phyloP scores from a whole-genome alignment of 2,888 invertebrate genomes.

The Lagria hirta region DNA sequence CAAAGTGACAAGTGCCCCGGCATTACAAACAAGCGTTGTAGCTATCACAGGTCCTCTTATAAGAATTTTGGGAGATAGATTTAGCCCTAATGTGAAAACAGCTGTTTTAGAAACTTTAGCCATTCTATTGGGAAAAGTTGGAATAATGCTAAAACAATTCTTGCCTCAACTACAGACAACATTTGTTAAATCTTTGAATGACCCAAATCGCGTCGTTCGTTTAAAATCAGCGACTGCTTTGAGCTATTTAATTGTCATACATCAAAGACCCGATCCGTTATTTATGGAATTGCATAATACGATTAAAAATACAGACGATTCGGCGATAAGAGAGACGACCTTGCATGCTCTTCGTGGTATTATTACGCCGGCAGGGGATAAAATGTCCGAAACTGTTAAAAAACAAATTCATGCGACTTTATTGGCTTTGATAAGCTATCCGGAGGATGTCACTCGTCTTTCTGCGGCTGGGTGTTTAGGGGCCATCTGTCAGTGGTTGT shows the following conservation, averaged over 20 bases:
- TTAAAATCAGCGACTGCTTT: conserved; percentile 88
- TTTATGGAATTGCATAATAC: conserved; percentile 89
- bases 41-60: conserved; percentile 98
- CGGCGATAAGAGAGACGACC: conserved; percentile 87
- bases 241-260: conserved; percentile 85
- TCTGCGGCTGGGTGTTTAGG: conserved; percentile 90
- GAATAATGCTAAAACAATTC: conserved; percentile 94
- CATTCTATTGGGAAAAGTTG: conserved; percentile 89
- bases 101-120: conserved; percentile 94
- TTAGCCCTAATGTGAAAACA: conserved; percentile 91
- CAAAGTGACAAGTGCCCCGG: conserved; percentile 78
- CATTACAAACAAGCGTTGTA: conserved; percentile 93
- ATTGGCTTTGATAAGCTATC: conserved; percentile 66
- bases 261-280: conserved; percentile 92
- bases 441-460: conserved; percentile 79
- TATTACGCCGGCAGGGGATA: conserved; percentile 81
- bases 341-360: conserved; percentile 87
- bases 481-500: conserved; percentile 75
- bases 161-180: conserved; percentile 98
- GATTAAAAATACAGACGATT: conserved; percentile 82
- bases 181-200: conserved; percentile 92
- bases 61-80: conserved; percentile 94
- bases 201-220: conserved; percentile 83
- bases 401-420: conserved; percentile 73
- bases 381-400: conserved; percentile 80